These are phyloP conservation scores for Polypterus bichir DNA, from an alignment of 2,113 vertebrate species.

Conservation along the genomic window DNA sequence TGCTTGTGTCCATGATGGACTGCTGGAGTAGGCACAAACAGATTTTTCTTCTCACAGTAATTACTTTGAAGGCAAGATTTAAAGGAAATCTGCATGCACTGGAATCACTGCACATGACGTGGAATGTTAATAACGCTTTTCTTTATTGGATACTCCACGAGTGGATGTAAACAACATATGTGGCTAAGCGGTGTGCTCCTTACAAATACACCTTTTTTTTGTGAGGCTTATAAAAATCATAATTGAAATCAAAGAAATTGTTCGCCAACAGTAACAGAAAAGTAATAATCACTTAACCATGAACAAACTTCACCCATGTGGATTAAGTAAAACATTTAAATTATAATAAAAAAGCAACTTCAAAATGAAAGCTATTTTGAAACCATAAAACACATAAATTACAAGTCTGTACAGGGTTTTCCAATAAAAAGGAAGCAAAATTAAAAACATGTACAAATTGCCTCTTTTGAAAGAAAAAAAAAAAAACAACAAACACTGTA, in stretches of 20 bases:
- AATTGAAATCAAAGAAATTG: slow-evolving; percentile 48
- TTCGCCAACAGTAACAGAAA: slow-evolving; percentile 27
- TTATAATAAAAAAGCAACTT: slow-evolving; percentile 37
- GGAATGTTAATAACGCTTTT: slow-evolving; percentile 25
- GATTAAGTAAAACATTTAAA: slow-evolving; percentile 46
- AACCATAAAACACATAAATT: slow-evolving; percentile 69
- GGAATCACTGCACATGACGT: not conserved
- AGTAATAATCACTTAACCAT: slow-evolving; percentile 28
- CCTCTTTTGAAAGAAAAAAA: slow-evolving; percentile 18
- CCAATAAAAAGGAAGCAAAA: slow-evolving; percentile 34
- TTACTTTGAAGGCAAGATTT: not conserved
- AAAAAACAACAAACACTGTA: too few species aligned
- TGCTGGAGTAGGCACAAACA: too few species aligned
- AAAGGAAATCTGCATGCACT: not conserved
- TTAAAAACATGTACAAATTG: slow-evolving; percentile 32
- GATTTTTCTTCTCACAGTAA: not conserved
- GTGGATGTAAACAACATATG: slow-evolving; percentile 38
- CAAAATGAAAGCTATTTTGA: slow-evolving; percentile 41
- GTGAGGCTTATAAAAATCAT: slow-evolving; percentile 22
- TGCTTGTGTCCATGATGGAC: too few species aligned
- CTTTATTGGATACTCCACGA: slow-evolving; percentile 51
- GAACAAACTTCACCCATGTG: slow-evolving; percentile 28
- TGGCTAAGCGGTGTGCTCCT: slow-evolving; percentile 21
- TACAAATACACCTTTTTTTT: slow-evolving; percentile 24
- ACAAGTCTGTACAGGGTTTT: slow-evolving; percentile 63